Evolutionary conservation across 2,797 vertebrate genomes (phyloP), one percentile per base, ranked within the genome.

Genomic region (Trichosurus vulpecula): DNA sequence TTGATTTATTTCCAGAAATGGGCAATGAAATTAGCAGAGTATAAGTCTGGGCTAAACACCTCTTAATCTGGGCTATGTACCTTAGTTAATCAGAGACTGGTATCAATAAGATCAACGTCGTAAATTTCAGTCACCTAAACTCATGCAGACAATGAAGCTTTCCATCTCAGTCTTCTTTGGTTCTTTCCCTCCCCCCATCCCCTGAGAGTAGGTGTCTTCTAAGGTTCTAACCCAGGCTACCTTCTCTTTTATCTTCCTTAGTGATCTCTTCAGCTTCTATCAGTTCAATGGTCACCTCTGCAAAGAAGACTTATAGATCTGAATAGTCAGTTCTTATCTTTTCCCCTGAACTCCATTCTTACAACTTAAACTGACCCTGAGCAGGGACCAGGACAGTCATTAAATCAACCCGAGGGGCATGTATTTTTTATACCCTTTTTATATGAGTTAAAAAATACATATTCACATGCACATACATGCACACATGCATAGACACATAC

Each of bases 31-130:
- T 92, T 94, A 91, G 54, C 10, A 91, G 87, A 94, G 94, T 92
- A 54, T 58, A 74, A 52, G 91, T 81, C 19, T 81, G 22, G n/a
- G 6, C 2, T 47, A 47, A 25, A 81, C n/a, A 47, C 19, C 19
- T 27, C 9, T 81, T 81, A 41, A 81, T 81, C 74, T 81, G 74
- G 41, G 66, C 56, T 61, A 94, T 89, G 93, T 14, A 92, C 6
- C 57, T 96, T 30, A 94, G 51, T 61, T 92, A 66, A 90, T 92
- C 57, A 96, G 90, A 92, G 52, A 93, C 89, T 90, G 87, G 54
- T 96, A 74, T 96, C 90, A 93, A 0, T 11, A 81, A 97, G 54
- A 93, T 74, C 53, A 95, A 35, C 6, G 12, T 94, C 13, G 31
- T 61, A 35, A 61, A 61, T 61, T 35, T 61, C 12, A 41, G n/a